These are phyloP conservation scores for Lithobates pipiens DNA, from an alignment of 2,797 vertebrate species.

Conservation along the genomic window DNA sequence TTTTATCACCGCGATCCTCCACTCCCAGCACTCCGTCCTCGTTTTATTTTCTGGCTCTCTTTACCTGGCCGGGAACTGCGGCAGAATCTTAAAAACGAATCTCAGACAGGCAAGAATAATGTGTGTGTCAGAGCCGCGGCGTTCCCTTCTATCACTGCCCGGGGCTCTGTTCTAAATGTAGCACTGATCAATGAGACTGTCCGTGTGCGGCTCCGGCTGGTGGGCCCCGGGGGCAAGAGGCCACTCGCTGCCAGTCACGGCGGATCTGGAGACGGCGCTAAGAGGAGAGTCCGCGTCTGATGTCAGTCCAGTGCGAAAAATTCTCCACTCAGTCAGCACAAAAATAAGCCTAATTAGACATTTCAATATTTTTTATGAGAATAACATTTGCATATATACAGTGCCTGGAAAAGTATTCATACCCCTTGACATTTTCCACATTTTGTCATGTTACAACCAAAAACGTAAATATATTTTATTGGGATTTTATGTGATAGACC, in stretches of 20 bases:
- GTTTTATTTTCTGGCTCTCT: background rate
- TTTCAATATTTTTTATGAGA: too few species aligned
- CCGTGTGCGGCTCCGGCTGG: background rate
- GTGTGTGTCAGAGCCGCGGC: background rate
- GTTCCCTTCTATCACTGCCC: background rate
- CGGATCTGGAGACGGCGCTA: background rate
- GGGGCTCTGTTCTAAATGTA: constrained; percentile 26
- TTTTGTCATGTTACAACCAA: too few species aligned
- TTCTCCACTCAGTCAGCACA: too few species aligned
- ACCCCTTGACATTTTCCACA: too few species aligned
- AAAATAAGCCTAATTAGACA: too few species aligned
- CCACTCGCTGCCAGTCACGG: background rate
- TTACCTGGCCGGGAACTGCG: background rate
- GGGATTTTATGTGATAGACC: too few species aligned
- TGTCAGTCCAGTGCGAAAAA: too few species aligned
- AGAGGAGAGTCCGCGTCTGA: too few species aligned
- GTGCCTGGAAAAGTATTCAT: too few species aligned
- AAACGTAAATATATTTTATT: too few species aligned
- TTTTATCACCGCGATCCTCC: background rate
- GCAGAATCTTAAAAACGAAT: constrained; percentile 37
- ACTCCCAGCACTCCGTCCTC: background rate
- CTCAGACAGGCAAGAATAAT: constrained; percentile 28
- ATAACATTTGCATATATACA: too few species aligned
- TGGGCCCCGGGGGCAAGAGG: background rate
- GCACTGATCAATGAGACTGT: constrained; percentile 26